Base-by-base conservation (phyloP, 2,888 invertebrate species). In the Dolomedes plantarius region DNA sequence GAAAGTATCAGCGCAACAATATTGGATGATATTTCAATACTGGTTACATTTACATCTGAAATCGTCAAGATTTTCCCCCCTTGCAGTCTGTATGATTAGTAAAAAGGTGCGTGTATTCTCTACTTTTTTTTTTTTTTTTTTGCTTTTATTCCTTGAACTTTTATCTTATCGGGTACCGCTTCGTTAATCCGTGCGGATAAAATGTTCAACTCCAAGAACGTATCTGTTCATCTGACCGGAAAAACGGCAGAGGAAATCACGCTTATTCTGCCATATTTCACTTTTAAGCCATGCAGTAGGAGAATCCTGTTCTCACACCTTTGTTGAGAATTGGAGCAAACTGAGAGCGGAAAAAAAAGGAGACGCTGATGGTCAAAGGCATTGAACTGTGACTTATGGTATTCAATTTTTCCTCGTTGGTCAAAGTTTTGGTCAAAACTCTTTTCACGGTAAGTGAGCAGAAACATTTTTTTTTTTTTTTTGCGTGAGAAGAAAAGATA, bases 111-210 rank as follows among this genome's bases (percentile, higher is more conserved):
- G n/a, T n/a, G n/a, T n/a, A n/a, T n/a, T n/a, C n/a, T n/a, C n/a
- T n/a, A n/a, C n/a, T n/a, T n/a, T n/a, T n/a, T n/a, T n/a, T n/a
- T n/a, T n/a, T n/a, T n/a, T n/a, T n/a, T n/a, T n/a, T n/a, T n/a
- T n/a, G n/a, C n/a, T n/a, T n/a, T n/a, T n/a, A n/a, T n/a, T n/a
- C n/a, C n/a, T n/a, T n/a, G n/a, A n/a, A n/a, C 36, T 9, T 56
- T 23, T 56, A 56, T 56, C 56, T 56, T 56, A 56, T 56, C 56
- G 1, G 16, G n/a, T 23, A 56, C 56, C 56, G 56, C 56, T 23
- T 56, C 56, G 56, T 3, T 56, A 23, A 56, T 56, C 23, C 23
- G 1, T 5, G 6, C 5, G 23, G 56, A 56, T 56, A 56, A 56
- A 56, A 13, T 9, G 16, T n/a, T 23, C 16, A 13, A 23, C 11